Evolutionary conservation across 2,888 invertebrate genomes (phyloP), one percentile per base, ranked within the genome.

Genomic region (Sphecodes monilicornis): DNA sequence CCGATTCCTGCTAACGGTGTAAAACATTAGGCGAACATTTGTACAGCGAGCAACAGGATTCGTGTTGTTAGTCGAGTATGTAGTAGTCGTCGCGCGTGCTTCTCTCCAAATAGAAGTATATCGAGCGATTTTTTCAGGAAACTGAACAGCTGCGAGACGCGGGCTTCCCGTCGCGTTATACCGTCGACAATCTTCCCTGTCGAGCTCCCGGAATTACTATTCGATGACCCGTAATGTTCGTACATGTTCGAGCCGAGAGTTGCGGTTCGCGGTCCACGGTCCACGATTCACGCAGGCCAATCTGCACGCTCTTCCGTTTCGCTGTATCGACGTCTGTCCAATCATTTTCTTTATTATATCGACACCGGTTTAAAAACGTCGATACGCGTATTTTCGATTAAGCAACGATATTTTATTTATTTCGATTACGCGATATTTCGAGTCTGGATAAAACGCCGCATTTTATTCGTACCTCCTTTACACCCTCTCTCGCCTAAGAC

Each of bases 1-100:
- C 32, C 18, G 13, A 6, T 60, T 75, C 64, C 39, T 8, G 18
- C 32, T 75, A 75, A 75, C 74, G 43, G 74, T 60, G 60, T 32
- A 64, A 32, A 43, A 22, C 26, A 41, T 73, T 57, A 64, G n/a
- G n/a, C 32, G 66, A n/a, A 29, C 60, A 26, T 74, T 43, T 43
- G 60, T 26, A 29, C 16, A 22, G 13, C 64, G 18, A 32, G 70
- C 46, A 46, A 26, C 69, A 41, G 41, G 32, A 66, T 43, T 32
- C 60, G 74, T 22, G 46, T 66, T 36, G 43, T 75, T 75, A 43
- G 22, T 16, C 26, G 29, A 26, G 57, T 26, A 54, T 11, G 8
- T 8, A 13, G 57, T 57, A 57, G 5, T 75, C 75, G 64, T 66
- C 64, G 36, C 75, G 75, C 75, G 74, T 64, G 64, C 60, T 64